A percentile compares a stretch with the other conserved stretches of the same genome.
phyloP scores from a whole-genome alignment of 2,113 vertebrate genomes.

The Varanus komodoensis region DNA sequence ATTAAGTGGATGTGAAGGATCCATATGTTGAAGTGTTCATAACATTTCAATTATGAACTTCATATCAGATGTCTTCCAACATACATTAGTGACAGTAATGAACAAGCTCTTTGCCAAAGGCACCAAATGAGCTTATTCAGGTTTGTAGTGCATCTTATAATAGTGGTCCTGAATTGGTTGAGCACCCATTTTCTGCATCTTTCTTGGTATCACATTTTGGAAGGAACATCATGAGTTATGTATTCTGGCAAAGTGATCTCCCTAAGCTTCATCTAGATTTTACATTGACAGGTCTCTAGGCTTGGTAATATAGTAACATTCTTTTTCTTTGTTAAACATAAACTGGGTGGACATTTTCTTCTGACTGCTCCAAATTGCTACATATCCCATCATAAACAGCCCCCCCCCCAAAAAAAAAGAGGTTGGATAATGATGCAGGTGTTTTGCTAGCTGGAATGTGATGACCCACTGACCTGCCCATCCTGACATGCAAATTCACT shows the following conservation, averaged over 20 bases:
- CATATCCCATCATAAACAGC: background rate
- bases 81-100: constrained; percentile 74
- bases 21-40: constrained; percentile 83
- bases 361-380: background rate
- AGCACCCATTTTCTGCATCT: constrained; percentile 48
- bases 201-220: constrained; percentile 48
- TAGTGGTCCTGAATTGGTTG: constrained; percentile 56
- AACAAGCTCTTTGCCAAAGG: constrained; percentile 73
- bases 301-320: background rate
- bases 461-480: background rate
- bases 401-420: background rate
- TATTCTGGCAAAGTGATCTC: background rate
- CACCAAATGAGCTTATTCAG: constrained; percentile 62
- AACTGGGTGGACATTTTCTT: background rate
- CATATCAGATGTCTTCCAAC: constrained; percentile 77
- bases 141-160: constrained; percentile 41
- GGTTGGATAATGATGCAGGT: background rate
- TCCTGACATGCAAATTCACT: background rate
- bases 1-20: constrained; percentile 85
- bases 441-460: background rate
- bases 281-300: constrained; percentile 9
- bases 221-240: background rate
- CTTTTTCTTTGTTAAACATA: background rate
- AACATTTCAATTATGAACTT: constrained; percentile 84
- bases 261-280: background rate